Percentiles rank a stretch among this genome's conserved stretches.
These are phyloP conservation scores for Phania funesta DNA, from an alignment of 2,888 invertebrate species.

Conservation along the genomic window DNA sequence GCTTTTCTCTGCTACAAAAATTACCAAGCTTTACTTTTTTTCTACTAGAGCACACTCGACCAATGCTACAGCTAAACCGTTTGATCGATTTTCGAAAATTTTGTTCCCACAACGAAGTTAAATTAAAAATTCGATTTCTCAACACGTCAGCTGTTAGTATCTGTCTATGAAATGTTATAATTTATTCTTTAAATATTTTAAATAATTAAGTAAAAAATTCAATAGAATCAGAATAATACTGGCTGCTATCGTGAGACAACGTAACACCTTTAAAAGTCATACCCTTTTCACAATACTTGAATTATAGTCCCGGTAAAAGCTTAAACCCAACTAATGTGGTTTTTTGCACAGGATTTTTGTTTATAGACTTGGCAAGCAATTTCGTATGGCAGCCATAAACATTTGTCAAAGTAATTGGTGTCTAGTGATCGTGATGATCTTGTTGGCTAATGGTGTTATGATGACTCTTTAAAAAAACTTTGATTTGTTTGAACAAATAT, in stretches of 20 bases:
- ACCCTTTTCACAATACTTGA: background rate
- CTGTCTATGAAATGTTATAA: too few species aligned
- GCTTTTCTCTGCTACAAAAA: too few species aligned
- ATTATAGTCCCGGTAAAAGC: background rate
- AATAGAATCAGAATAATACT: too few species aligned
- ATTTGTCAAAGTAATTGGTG: slow-evolving; percentile 43
- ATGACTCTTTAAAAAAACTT: slow-evolving; percentile 16
- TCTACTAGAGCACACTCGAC: too few species aligned
- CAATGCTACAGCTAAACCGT: too few species aligned
- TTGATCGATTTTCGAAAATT: too few species aligned
- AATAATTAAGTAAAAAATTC: too few species aligned
- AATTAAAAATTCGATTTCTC: too few species aligned
- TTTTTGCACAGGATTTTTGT: slow-evolving; percentile 23
- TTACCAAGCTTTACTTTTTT: too few species aligned
- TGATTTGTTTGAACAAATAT: slow-evolving; percentile 2
- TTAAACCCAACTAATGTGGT: background rate
- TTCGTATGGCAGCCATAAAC: slow-evolving; percentile 40
- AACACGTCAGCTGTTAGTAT: too few species aligned
- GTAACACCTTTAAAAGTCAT: background rate
- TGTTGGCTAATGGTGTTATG: background rate
- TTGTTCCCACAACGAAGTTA: too few species aligned
- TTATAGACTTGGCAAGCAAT: slow-evolving; percentile 33
- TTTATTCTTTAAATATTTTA: too few species aligned
- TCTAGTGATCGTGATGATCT: background rate
- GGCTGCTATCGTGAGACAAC: background rate